phyloP scores from a whole-genome alignment of 2,113 vertebrate species.

The Romanogobio albipinnatus region DNA sequence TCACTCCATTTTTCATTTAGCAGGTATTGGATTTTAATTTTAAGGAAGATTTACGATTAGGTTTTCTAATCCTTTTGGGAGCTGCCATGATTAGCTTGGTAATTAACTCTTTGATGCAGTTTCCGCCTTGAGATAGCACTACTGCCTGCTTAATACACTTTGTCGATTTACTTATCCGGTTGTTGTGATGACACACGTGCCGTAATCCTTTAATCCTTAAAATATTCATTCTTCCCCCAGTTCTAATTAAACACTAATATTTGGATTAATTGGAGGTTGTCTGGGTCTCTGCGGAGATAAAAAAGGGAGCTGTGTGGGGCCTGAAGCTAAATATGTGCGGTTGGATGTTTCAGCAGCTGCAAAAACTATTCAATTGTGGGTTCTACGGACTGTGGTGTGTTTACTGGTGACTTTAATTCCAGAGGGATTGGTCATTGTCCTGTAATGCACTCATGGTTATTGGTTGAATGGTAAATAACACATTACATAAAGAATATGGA shows the following conservation, averaged over 20 bases:
- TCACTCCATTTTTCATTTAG: constrained; percentile 48
- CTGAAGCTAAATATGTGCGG: background rate
- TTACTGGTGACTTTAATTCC: background rate
- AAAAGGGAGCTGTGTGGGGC: constrained; percentile 14
- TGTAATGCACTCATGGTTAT: background rate
- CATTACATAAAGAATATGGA: constrained; percentile 12
- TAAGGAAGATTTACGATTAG: constrained; percentile 52
- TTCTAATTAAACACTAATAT: constrained; percentile 63
- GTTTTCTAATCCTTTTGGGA: constrained; percentile 56
- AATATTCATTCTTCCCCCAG: constrained; percentile 51
- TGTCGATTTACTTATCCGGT: constrained; percentile 52
- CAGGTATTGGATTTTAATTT: constrained; percentile 56
- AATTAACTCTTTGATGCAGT: constrained; percentile 63
- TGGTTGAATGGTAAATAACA: constrained; percentile 30
- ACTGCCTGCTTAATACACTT: constrained; percentile 43
- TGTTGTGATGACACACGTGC: constrained; percentile 54
- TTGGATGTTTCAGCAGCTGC: background rate
- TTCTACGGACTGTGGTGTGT: background rate
- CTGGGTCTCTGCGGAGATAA: constrained; percentile 21
- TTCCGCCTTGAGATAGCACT: constrained; percentile 43
- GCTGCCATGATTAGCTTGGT: constrained; percentile 57
- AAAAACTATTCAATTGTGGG: background rate
- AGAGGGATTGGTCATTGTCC: constrained; percentile 16
- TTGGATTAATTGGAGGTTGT: constrained; percentile 54
- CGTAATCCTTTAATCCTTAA: constrained; percentile 62